phyloP scores from a whole-genome alignment of 1,140 invertebrate genomes.

The Asobara japonica region DNA sequence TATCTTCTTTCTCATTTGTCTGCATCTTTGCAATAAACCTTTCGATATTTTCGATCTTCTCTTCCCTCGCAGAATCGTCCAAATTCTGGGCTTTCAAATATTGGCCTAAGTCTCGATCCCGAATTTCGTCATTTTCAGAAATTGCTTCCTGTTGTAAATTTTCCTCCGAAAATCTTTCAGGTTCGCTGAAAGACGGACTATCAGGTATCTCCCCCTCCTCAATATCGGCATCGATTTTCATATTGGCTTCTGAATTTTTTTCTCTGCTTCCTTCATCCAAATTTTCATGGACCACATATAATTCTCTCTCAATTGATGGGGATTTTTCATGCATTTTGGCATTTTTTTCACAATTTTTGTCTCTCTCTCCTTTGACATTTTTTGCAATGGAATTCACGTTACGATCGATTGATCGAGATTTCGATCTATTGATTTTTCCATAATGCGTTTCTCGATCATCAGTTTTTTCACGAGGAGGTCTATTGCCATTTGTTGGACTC shows the following conservation, averaged over 20 bases:
- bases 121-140: neutral
- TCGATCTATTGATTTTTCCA: too few species aligned
- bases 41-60: slow-evolving; percentile 37
- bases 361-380: neutral
- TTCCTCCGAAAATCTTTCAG: too few species aligned
- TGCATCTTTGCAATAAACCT: slow-evolving; percentile 29
- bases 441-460: too few species aligned
- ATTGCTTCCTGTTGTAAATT: too few species aligned
- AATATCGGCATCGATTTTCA: slow-evolving; percentile 9
- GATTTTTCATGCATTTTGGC: too few species aligned
- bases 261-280: neutral
- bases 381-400: neutral
- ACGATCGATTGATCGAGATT: too few species aligned
- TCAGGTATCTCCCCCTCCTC: neutral
- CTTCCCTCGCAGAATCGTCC: slow-evolving; percentile 18
- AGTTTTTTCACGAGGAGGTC: too few species aligned
- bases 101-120: too few species aligned
- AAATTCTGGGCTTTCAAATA: neutral
- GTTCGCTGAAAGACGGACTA: neutral
- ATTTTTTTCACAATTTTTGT: neutral
- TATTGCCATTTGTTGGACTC: too few species aligned
- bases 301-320: too few species aligned
- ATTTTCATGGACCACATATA: neutral
- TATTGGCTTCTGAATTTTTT: neutral
- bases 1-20: neutral